These are phyloP conservation scores for Tetragonisca angustula DNA, from an alignment of 2,888 invertebrate species.

Conservation along the genomic window DNA sequence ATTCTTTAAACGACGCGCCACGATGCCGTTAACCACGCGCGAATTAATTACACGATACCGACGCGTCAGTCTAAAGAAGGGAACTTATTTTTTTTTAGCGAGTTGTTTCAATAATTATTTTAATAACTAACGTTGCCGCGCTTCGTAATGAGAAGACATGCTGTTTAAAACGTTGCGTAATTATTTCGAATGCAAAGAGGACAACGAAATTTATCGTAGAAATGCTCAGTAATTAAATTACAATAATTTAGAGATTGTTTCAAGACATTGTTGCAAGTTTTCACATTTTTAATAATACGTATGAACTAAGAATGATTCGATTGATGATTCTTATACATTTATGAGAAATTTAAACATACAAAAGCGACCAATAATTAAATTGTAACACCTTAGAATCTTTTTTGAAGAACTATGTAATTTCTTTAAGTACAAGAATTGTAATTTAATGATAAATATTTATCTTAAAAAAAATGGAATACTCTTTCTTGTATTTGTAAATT, in stretches of 20 bases:
- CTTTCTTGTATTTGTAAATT: background rate
- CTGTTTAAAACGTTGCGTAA: background rate
- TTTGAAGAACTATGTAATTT: too few species aligned
- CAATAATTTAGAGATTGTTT: too few species aligned
- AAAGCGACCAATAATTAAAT: too few species aligned
- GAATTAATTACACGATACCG: conserved; percentile 35
- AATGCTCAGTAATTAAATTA: too few species aligned
- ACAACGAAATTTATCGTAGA: too few species aligned
- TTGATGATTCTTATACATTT: rapidly evolving
- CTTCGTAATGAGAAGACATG: background rate
- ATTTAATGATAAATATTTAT: too few species aligned
- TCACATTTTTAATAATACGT: too few species aligned
- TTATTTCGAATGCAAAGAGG: background rate
- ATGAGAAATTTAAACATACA: too few species aligned
- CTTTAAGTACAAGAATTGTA: too few species aligned
- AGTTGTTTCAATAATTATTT: background rate
- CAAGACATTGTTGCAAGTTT: too few species aligned
- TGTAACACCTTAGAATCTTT: too few species aligned
- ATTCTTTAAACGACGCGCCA: conserved; percentile 8
- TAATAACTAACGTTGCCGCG: background rate
- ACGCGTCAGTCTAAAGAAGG: background rate
- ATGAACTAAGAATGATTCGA: background rate
- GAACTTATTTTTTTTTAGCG: conserved; percentile 5
- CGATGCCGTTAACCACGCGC: conserved; percentile 1
- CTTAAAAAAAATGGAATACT: too few species aligned